Evolutionary conservation across 2,888 invertebrate genomes (phyloP).

Genomic region (Polyommatus iphigenia): DNA sequence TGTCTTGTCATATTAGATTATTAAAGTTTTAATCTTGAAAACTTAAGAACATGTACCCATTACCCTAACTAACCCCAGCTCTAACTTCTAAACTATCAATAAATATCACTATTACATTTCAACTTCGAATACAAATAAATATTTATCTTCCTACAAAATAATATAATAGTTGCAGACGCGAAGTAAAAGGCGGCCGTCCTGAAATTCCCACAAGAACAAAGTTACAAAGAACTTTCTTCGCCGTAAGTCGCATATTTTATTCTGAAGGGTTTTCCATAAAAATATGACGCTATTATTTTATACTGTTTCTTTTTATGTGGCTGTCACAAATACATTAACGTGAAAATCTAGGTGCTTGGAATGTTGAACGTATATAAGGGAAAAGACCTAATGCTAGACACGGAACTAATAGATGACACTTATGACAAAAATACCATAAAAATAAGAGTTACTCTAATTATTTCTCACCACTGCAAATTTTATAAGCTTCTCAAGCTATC

Average conservation of each 20-base stretch:
- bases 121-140: background rate
- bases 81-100: background rate
- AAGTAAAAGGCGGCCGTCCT: background rate
- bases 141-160: background rate
- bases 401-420: too few relatives aligned
- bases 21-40: background rate
- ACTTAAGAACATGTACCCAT: background rate
- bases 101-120: background rate
- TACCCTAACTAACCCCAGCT: too few relatives aligned
- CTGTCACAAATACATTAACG: background rate
- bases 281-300: slow-evolving; percentile 8
- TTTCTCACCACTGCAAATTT: too few relatives aligned
- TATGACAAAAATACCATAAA: too few relatives aligned
- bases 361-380: too few relatives aligned
- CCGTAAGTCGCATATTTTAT: slow-evolving; percentile 27
- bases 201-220: slow-evolving; percentile 23
- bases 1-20: background rate
- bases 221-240: slow-evolving; percentile 17
- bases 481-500: too few relatives aligned
- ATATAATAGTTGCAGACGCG: background rate
- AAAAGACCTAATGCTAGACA: too few relatives aligned
- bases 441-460: too few relatives aligned
- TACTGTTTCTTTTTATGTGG: background rate
- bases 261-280: background rate
- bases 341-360: too few relatives aligned